These are phyloP conservation scores for Tachysurus fulvidraco DNA, from an alignment of 2,113 vertebrate genomes.

Conservation along the genomic window DNA sequence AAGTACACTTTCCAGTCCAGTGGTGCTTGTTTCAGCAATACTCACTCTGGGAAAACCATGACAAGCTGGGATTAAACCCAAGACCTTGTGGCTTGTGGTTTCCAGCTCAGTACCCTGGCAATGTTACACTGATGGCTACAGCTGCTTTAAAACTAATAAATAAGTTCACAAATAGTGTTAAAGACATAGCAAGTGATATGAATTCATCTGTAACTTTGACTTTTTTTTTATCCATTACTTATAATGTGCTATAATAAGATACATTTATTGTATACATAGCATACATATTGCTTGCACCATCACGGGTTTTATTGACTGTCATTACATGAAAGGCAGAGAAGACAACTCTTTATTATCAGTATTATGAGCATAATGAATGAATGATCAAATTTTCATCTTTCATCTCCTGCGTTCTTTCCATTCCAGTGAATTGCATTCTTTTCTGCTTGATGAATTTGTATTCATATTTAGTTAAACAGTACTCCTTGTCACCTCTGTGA, in stretches of 20 bases:
- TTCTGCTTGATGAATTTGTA: background rate
- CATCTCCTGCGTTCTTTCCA: background rate
- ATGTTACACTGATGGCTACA: background rate
- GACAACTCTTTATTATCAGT: background rate
- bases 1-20: slow-evolving; percentile 20
- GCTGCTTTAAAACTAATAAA: background rate
- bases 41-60: slow-evolving; percentile 11
- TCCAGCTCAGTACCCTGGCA: background rate
- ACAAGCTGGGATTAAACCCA: background rate
- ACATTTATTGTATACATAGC: background rate
- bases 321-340: background rate
- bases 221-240: background rate
- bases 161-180: background rate
- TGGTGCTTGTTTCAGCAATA: background rate
- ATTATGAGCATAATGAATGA: background rate
- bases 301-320: background rate
- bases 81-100: slow-evolving; percentile 23
- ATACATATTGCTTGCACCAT: background rate
- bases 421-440: background rate
- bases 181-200: background rate
- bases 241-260: background rate
- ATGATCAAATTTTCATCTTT: background rate
- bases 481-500: background rate
- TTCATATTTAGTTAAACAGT: background rate
- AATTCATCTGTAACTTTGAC: background rate